These are phyloP conservation scores for Ophion costatus DNA, from an alignment of 2,888 invertebrate genomes.

Conservation along the genomic window DNA sequence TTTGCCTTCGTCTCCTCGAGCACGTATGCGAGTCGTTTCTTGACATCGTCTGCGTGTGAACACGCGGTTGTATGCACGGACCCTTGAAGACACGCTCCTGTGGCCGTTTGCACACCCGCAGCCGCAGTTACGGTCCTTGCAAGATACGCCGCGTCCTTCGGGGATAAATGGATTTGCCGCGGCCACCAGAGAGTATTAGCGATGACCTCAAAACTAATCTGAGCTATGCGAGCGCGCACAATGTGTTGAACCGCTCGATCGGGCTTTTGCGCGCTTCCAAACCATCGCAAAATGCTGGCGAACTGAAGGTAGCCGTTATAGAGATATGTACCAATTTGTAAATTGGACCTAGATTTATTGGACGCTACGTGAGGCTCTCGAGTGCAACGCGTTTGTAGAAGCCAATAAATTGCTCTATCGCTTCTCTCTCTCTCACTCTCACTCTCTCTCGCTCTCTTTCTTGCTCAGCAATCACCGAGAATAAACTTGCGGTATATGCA, in stretches of 20 bases:
- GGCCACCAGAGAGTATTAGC: constrained; percentile 38
- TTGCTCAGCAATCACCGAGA: constrained; percentile 46
- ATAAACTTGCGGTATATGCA: constrained; percentile 48
- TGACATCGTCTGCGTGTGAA: not conserved
- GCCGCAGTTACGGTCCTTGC: constrained; percentile 18
- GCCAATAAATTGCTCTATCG: constrained; percentile 32
- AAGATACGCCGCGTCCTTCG: constrained; percentile 10
- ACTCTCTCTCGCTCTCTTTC: constrained; percentile 22
- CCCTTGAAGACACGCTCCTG: not conserved
- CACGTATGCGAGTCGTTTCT: constrained; percentile 4
- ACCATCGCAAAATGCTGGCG: constrained; percentile 14
- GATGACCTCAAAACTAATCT: constrained; percentile 57
- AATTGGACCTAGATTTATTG: constrained; percentile 57
- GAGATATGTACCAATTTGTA: constrained; percentile 58
- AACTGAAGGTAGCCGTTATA: constrained; percentile 47
- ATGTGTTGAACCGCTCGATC: not conserved
- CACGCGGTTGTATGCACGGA: not conserved
- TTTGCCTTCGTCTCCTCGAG: constrained; percentile 23
- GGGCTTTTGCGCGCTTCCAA: constrained; percentile 23
- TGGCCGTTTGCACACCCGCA: not conserved
- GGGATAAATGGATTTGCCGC: constrained; percentile 32
- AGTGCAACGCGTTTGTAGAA: constrained; percentile 42
- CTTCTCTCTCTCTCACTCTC: constrained; percentile 9
- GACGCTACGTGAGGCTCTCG: constrained; percentile 7
- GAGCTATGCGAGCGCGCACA: constrained; percentile 7